These are phyloP conservation scores for Mustela nigripes DNA, from an alignment of 2,113 vertebrate species.

Conservation along the genomic window DNA sequence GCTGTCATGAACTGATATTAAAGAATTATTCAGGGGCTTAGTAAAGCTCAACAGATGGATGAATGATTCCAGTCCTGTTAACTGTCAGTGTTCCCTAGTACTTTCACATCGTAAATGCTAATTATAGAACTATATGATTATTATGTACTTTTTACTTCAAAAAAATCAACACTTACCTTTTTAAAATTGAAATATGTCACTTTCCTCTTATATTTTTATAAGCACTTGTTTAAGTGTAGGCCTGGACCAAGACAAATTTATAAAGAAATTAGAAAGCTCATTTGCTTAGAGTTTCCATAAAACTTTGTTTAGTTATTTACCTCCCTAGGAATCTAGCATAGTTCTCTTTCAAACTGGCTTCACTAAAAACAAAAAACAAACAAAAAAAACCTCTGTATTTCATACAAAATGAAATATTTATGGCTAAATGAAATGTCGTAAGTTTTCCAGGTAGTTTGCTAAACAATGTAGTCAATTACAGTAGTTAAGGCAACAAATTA, in stretches of 20 bases:
- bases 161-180: neutral
- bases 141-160: slow-evolving; percentile 16
- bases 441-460: neutral
- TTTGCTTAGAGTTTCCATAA: neutral
- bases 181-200: neutral
- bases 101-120: neutral
- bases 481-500: neutral
- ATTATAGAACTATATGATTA: neutral
- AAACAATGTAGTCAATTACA: neutral
- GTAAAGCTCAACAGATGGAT: neutral
- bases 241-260: neutral
- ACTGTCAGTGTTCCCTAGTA: neutral
- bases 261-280: neutral
- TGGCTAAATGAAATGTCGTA: neutral
- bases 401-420: slow-evolving; percentile 9
- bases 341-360: neutral
- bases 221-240: slow-evolving; percentile 18
- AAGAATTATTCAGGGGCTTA: neutral
- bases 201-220: slow-evolving; percentile 10
- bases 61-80: slow-evolving; percentile 42
- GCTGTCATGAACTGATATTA: neutral
- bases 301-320: neutral
- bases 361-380: slow-evolving; percentile 4
- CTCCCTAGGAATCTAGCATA: neutral
- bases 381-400: neutral